Evolutionary conservation across 1,140 invertebrate species (phyloP), one percentile per base, ranked within the genome.

Genomic region (Drosophila bifasciata): DNA sequence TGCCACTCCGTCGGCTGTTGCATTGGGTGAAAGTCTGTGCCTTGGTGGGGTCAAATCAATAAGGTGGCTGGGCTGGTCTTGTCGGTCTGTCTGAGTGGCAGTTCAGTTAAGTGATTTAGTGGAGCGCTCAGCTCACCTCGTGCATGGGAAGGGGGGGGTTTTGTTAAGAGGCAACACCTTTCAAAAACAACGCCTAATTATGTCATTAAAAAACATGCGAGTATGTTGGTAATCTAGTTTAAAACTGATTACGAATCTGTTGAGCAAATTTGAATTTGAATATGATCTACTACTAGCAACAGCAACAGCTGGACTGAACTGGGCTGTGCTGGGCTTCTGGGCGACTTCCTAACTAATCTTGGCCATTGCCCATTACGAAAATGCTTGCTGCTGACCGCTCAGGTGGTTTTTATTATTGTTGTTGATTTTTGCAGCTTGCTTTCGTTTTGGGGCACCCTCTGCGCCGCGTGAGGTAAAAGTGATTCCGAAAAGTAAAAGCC

Each of bases 401-500:
- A 36, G 13, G 32, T 36, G 32, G 32, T 1, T 36, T 36, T 36
- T 36, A 36, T 32, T 32, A 11, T 8, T 8, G 5, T 45, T 46
- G 44, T 43, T 23, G 39, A 43, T 55, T 55, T 55, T 55, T 15
- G 52, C 40, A n/a, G 9, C 5, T 46, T 46, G 16, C 13, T 13
- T 46, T 21, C 8, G 9, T 17, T 45, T 53, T 11, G 32, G 32
- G 11, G 61, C n/a, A 64, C 40, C 59, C 32, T 9, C 23, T 6
- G 23, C 11, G 41, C 39, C 19, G 40, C 19, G 40, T 15, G 43
- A 21, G 71, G 71, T 74, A 75, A 75, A 75, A 75, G 71, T 74
- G 46, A 74, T 58, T 64, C 62, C 59, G 67, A 85, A 84, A 69
- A 84, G 80, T 84, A 84, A 84, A 84, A 84, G 80, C 80, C 76